Evolutionary conservation across 2,797 vertebrate genomes (phyloP).

Genomic region (Acipenser transmontanus): DNA sequence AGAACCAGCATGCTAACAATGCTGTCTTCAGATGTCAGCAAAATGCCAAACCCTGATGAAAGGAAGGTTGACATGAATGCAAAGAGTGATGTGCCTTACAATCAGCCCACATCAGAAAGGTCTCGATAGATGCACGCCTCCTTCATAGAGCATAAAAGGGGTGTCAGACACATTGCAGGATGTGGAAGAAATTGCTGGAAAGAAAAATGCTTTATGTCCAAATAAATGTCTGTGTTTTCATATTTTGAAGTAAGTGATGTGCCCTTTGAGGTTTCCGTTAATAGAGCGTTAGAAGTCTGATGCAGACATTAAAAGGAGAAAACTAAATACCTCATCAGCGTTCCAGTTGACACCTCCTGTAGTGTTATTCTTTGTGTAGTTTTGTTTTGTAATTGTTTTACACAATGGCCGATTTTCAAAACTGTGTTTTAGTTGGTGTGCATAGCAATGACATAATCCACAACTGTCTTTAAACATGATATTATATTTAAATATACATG

Average conservation of each 20-base stretch:
- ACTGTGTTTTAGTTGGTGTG: too few species aligned
- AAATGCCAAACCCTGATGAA: constrained; percentile 25
- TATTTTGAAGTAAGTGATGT: constrained; percentile 4
- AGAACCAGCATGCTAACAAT: constrained; percentile 18
- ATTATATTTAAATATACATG: too few species aligned
- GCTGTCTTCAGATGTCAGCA: constrained; percentile 17
- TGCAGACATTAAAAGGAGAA: constrained; percentile 3
- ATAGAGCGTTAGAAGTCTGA: not conserved
- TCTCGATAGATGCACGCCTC: constrained; percentile 14
- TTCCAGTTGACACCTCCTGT: not conserved
- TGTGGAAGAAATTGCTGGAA: not conserved
- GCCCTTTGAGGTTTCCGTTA: not conserved
- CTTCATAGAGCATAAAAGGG: not conserved
- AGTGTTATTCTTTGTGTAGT: not conserved
- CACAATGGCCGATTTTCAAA: not conserved
- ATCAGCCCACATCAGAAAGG: constrained; percentile 16
- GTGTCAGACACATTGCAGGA: not conserved
- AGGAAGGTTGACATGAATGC: constrained; percentile 24
- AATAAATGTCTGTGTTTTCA: constrained; percentile 2
- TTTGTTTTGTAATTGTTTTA: not conserved
- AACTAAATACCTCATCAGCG: constrained; percentile 3
- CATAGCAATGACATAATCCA: too few species aligned
- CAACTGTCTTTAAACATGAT: too few species aligned
- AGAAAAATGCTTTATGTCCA: constrained; percentile 4
- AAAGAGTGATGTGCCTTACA: constrained; percentile 6